Percentiles rank a stretch among this genome's conserved stretches.
These are phyloP conservation scores for Julus scanicus DNA, from an alignment of 2,888 invertebrate species.

Conservation along the genomic window DNA sequence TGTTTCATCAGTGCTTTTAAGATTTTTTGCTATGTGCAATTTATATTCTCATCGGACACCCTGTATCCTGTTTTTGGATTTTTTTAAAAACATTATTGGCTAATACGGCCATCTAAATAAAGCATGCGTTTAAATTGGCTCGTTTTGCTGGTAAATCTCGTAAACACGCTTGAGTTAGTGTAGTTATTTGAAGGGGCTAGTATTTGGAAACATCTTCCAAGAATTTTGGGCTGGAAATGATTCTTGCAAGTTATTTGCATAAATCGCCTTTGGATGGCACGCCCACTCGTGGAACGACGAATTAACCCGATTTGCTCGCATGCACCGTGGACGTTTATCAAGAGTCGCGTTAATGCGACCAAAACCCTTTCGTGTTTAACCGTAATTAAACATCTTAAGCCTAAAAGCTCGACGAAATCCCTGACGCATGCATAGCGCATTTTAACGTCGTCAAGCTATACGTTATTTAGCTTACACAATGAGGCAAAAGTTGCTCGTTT, in stretches of 20 bases:
- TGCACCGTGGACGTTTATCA: conserved; percentile 9
- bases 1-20: too few species aligned
- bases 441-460: neutral
- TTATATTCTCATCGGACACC: too few species aligned
- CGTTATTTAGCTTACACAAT: too few species aligned
- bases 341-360: neutral
- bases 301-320: conserved; percentile 12
- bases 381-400: conserved; percentile 29
- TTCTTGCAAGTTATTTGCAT: conserved; percentile 14
- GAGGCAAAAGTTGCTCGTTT: too few species aligned
- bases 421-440: neutral
- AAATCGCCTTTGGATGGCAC: neutral
- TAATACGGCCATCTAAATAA: too few species aligned
- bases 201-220: conserved; percentile 22
- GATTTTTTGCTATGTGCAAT: too few species aligned
- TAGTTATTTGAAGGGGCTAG: neutral
- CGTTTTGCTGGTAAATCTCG: neutral
- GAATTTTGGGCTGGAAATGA: neutral
- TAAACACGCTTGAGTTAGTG: neutral
- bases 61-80: too few species aligned
- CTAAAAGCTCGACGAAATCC: conserved; percentile 30
- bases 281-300: neutral
- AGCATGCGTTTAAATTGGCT: neutral
- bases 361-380: conserved; percentile 37
- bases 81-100: too few species aligned